A percentile compares a stretch with the other conserved stretches of the same genome.
Conservation (phyloP, 2,113 vertebrate species). For the Harpagus bidentatus region DNA sequence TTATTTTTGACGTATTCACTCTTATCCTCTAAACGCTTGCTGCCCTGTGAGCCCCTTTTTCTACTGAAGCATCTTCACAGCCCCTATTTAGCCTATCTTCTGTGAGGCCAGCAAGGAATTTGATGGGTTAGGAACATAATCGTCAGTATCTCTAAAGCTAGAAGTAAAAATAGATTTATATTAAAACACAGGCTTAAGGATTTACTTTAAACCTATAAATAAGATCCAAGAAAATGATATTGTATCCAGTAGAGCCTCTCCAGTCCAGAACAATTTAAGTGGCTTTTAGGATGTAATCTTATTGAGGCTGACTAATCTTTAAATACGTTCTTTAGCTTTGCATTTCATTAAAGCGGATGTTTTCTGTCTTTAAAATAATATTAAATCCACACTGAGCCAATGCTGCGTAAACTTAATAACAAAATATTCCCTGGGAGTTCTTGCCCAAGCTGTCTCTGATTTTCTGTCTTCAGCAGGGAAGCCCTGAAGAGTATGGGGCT, state of each 20-base stretch:
- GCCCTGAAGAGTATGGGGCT: not conserved
- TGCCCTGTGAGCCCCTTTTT: not conserved
- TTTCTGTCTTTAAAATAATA: constrained; percentile 32
- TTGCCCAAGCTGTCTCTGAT: not conserved
- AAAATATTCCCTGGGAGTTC: not conserved
- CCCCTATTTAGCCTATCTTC: not conserved
- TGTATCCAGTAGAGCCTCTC: not conserved
- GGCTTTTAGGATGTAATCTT: constrained; percentile 52
- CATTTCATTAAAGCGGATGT: constrained; percentile 45
- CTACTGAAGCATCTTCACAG: not conserved
- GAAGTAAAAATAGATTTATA: constrained; percentile 32
- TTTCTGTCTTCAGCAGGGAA: not conserved
- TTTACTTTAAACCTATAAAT: constrained; percentile 46
- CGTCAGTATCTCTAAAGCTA: not conserved
- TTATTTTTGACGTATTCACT: not conserved
- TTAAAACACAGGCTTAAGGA: constrained; percentile 17
- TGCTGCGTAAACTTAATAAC: not conserved
- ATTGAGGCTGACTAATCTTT: constrained; percentile 38
- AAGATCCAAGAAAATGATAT: constrained; percentile 16
- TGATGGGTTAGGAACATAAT: not conserved
- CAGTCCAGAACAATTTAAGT: constrained; percentile 49
- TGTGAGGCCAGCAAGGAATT: not conserved
- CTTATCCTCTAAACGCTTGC: not conserved
- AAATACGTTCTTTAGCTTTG: constrained; percentile 52
- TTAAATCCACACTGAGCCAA: constrained; percentile 19